Conservation (phyloP, 2,888 invertebrate species). For the Macrosiphum euphorbiae region DNA sequence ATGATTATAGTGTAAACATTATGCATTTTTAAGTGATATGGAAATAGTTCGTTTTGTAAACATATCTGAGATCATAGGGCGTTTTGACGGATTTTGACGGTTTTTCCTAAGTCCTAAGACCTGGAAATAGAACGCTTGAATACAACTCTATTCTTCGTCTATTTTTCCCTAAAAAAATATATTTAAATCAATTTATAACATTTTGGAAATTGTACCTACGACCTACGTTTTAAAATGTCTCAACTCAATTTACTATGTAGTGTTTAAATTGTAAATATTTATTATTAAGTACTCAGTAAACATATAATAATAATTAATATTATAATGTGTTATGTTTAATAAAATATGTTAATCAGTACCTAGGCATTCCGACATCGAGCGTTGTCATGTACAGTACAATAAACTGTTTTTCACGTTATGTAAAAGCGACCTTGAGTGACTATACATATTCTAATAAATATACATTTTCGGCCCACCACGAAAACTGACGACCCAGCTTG, state of each 20-base stretch:
- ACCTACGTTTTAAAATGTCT: not conserved
- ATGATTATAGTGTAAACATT: not conserved
- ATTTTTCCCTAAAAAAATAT: not conserved
- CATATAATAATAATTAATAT: not conserved
- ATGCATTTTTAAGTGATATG: not conserved
- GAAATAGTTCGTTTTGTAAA: not conserved
- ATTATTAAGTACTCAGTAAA: not conserved
- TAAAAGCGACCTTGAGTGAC: not conserved
- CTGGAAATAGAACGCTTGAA: not conserved
- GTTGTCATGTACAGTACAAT: not conserved
- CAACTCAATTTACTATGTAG: too few species aligned
- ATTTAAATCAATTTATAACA: not conserved
- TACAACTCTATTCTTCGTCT: not conserved
- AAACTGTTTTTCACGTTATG: not conserved
- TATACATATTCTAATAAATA: not conserved
- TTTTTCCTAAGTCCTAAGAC: too few species aligned
- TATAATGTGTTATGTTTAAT: slow-evolving; percentile 7
- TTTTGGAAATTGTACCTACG: not conserved
- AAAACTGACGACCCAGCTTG: not conserved
- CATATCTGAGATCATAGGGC: not conserved
- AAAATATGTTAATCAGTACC: not conserved
- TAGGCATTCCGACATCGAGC: not conserved
- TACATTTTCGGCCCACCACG: not conserved
- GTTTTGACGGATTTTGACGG: not conserved
- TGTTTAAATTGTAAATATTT: not conserved